Base-by-base conservation (phyloP, 2,888 invertebrate genomes). In the Drosophila engyochracea region DNA sequence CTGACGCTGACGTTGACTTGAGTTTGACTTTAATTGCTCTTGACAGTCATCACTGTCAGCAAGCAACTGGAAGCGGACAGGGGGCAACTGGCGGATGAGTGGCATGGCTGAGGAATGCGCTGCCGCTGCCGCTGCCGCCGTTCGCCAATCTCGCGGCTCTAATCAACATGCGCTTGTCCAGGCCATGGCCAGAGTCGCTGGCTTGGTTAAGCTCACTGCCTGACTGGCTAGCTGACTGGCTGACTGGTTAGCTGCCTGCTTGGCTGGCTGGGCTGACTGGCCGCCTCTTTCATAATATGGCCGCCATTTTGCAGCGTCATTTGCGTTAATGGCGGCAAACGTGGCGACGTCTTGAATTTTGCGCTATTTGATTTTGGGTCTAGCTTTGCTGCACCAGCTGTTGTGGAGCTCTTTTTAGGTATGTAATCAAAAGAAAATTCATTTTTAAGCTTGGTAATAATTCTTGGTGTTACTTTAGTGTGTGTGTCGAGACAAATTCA, bases 1-100 rank as follows among this genome's bases (percentile, higher is more conserved):
- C 71, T 63, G 60, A 58, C 78, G 71, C 53, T 53, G 53, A 53
- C 53, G 54, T 82, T 83, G 89, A 90, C 86, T 90, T 71, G 79
- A 90, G 91, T 92, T 91, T 89, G 92, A 87, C 90, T 92, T 92
- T 92, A 92, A 92, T 92, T 92, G 89, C 91, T 92, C 91, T 90
- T 91, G 92, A 92, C 91, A 92, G 90, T 92, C 92, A 92, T 92
- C 91, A 90, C 83, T 85, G 79, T 83, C 81, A 91, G 88, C 69
- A 37, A 63, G 53, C 37, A 44, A 53, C 41, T 59, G 55, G 25
- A 30, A 25, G 22, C n/a, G 16, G 14, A 14, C 28, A 14, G 39
- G 14, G 30, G 39, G 35, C 69, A 69, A 54, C 61, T 59, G 67
- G 65, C 41, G 53, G 47, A 60, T 76, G 67, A 61, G 67, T 76